A percentile compares a stretch with the other conserved stretches of the same genome.
phyloP scores from a whole-genome alignment of 1,140 invertebrate species.

The Plodia interpunctella region DNA sequence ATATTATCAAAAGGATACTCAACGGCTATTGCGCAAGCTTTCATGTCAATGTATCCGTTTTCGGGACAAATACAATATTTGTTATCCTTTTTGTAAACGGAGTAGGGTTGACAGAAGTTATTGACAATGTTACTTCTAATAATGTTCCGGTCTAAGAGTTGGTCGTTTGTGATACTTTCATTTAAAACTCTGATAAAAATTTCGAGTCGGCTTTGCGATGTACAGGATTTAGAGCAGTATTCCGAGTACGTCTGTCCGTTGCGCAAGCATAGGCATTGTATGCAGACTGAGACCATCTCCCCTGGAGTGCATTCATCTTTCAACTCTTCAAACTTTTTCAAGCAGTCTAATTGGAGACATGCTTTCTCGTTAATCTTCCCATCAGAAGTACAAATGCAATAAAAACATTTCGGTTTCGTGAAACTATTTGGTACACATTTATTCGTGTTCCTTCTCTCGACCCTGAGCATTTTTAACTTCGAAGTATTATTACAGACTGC shows the following conservation, averaged over 20 bases:
- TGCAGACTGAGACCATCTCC: slow-evolving; percentile 52
- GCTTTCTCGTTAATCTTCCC: slow-evolving; percentile 40
- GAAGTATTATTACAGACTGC: slow-evolving; percentile 25
- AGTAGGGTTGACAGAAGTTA: slow-evolving; percentile 38
- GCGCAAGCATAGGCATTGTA: slow-evolving; percentile 53
- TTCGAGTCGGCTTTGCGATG: slow-evolving; percentile 40
- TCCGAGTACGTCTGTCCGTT: slow-evolving; percentile 33
- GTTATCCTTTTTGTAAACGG: slow-evolving; percentile 40
- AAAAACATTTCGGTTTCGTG: slow-evolving; percentile 48
- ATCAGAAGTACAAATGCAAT: slow-evolving; percentile 47
- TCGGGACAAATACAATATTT: slow-evolving; percentile 56
- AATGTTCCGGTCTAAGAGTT: slow-evolving; percentile 29
- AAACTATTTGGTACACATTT: slow-evolving; percentile 45
- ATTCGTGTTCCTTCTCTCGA: slow-evolving; percentile 24
- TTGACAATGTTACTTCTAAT: slow-evolving; percentile 23
- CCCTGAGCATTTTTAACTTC: slow-evolving; percentile 19
- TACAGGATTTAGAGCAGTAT: slow-evolving; percentile 52
- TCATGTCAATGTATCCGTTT: slow-evolving; percentile 34
- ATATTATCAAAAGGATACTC: slow-evolving; percentile 17
- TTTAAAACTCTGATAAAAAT: slow-evolving; percentile 46
- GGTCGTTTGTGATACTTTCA: slow-evolving; percentile 23
- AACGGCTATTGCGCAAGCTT: slow-evolving; percentile 39
- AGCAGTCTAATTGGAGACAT: slow-evolving; percentile 51
- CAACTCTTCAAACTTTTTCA: slow-evolving; percentile 27
- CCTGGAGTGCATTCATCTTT: slow-evolving; percentile 40